phyloP scores from a whole-genome alignment of 2,113 vertebrate species.

The Pangasianodon hypophthalmus region DNA sequence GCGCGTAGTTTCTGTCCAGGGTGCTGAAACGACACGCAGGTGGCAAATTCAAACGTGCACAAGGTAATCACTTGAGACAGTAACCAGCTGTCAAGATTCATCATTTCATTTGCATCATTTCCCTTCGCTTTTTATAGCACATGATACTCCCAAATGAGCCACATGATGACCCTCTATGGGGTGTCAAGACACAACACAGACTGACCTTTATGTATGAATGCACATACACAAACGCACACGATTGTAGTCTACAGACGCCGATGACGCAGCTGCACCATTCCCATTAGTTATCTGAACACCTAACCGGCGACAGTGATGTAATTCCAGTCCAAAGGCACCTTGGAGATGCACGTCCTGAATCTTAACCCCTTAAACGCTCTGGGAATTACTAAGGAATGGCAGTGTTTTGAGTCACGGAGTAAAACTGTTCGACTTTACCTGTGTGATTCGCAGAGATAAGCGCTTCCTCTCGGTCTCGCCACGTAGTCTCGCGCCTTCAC shows the following conservation, averaged over 20 bases:
- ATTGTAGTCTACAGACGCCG: neutral
- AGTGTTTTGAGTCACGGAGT: neutral
- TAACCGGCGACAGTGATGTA: neutral
- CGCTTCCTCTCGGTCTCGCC: slow-evolving; percentile 70
- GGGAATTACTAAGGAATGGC: neutral
- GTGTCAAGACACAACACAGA: neutral
- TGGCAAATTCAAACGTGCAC: neutral
- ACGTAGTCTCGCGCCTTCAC: slow-evolving; percentile 69
- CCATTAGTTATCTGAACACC: slow-evolving; percentile 20
- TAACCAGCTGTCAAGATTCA: neutral
- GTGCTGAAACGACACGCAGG: slow-evolving; percentile 47
- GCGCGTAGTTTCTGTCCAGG: slow-evolving; percentile 45
- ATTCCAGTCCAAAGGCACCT: slow-evolving; percentile 30
- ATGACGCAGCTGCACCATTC: slow-evolving; percentile 19
- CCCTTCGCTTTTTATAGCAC: neutral
- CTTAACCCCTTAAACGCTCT: neutral
- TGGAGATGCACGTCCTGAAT: neutral
- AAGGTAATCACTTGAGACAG: neutral
- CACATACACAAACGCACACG: neutral
- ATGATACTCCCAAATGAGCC: neutral
- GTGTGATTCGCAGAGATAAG: slow-evolving; percentile 72
- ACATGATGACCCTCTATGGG: neutral
- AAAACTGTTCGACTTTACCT: slow-evolving; percentile 62
- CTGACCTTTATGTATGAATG: slow-evolving; percentile 10
- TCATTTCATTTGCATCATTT: neutral